Conservation (phyloP, 2,888 invertebrate genomes). For the Drosophila suboccidentalis region DNA sequence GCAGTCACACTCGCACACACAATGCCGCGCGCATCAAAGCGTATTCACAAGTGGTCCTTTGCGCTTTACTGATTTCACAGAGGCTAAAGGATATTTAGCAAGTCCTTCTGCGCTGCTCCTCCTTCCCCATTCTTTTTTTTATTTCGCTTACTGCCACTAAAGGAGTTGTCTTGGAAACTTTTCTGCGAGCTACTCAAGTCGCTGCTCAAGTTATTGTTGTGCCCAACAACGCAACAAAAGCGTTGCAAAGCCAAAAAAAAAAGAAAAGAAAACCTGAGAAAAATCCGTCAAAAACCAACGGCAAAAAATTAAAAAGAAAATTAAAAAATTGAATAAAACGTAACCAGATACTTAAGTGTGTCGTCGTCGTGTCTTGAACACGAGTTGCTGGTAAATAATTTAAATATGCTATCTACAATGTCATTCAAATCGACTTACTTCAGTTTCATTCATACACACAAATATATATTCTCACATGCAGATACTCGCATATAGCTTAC, state of each 20-base stretch:
- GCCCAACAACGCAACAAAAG: constrained; percentile 34
- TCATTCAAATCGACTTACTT: constrained; percentile 8
- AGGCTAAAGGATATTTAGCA: constrained; percentile 78
- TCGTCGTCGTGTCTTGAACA: constrained; percentile 22
- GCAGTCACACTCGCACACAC: constrained; percentile 71
- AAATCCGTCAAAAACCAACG: constrained; percentile 38
- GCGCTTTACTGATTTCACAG: constrained; percentile 82
- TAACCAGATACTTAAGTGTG: constrained; percentile 70
- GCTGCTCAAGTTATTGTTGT: constrained; percentile 69
- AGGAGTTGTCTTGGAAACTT: constrained; percentile 84
- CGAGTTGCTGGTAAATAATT: constrained; percentile 31
- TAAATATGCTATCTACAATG: constrained; percentile 15
- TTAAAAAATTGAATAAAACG: constrained; percentile 56
- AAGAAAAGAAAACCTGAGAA: constrained; percentile 24
- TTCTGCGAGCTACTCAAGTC: constrained; percentile 76
- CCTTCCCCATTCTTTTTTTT: constrained; percentile 35
- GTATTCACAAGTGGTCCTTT: constrained; percentile 83
- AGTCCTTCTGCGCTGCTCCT: constrained; percentile 60
- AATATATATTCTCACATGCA: not conserved
- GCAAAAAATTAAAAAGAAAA: constrained; percentile 58
- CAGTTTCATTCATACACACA: not conserved
- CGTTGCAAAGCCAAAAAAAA: constrained; percentile 21
- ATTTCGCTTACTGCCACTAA: constrained; percentile 44
- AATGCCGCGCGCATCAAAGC: constrained; percentile 81
- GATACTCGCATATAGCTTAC: too few relatives aligned